Base-by-base conservation (phyloP, 23 tunicate genomes). In the Styela plicata region DNA sequence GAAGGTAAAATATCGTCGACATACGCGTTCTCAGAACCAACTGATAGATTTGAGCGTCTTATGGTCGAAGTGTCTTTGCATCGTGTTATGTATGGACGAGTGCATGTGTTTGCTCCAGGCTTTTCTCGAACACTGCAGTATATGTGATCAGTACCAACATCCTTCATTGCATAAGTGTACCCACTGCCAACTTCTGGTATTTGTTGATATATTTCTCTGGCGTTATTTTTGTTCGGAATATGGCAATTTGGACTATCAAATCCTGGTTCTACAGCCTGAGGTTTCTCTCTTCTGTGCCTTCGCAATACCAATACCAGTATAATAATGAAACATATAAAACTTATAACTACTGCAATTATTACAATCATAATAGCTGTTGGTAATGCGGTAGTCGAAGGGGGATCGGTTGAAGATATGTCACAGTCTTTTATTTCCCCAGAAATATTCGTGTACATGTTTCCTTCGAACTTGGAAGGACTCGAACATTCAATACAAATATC, bases 401-500 rank as follows among this genome's bases (percentile, higher is more conserved):
- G 57, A n/a, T n/a, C n/a, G 57, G 57, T 44, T 5, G 57, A 5
- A 44, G 13, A 44, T 13, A 5, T 13, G 7, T 13, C 10, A 13
- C 57, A 44, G 10, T 44, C 57, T 44, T 44, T 13, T 13, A 44
- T 18, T 13, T 67, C 0, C 19, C 24, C 24, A 18, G 71, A 67
- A 16, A 67, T 27, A 23, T 67, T 67, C 22, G 71, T 1, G 71
- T 18, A 67, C 57, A 44, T 44, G 7, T 44, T 44, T 25, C 1
- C 71, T 19, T 27, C 71, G 71, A 18, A 1, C 24, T 0, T 67
- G 16, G 71, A 23, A 19, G 71, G 71, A 67, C 71, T 67, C 23
- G 71, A 67, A 29, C 71, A 67, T 29, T 18, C 71, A 17, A 67
- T 22, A 22, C 71, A 67, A 67, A 22, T 17, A 25, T 67, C 71